Percentiles rank a stretch among this genome's conserved stretches.
Conservation (phyloP, 2,888 invertebrate species). For the Clunio marinus region DNA sequence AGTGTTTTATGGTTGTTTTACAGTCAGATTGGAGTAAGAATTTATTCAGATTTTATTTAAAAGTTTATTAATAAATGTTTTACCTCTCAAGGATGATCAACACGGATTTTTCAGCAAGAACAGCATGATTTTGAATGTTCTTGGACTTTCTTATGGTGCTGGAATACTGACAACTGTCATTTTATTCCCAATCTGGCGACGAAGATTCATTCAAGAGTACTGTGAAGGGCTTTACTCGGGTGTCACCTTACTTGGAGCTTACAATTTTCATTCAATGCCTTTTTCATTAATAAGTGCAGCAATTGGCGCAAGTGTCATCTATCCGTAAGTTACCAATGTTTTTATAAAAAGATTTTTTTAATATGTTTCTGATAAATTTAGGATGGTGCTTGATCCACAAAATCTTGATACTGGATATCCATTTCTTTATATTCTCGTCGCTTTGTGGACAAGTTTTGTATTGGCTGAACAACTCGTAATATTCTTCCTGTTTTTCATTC, state of each 20-base stretch:
- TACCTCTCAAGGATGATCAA: conserved; percentile 46
- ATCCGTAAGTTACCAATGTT: too few relatives aligned
- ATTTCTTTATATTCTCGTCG: conserved; percentile 64
- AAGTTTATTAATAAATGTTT: background rate
- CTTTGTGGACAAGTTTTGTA: conserved; percentile 80
- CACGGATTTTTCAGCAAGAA: conserved; percentile 51
- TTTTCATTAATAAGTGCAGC: conserved; percentile 73
- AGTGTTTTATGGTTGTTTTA: conserved; percentile 77
- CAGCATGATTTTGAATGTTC: conserved; percentile 49
- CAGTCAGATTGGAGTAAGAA: conserved; percentile 50
- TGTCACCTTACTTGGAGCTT: conserved; percentile 74
- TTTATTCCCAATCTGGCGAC: conserved; percentile 72
- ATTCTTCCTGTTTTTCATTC: conserved; percentile 74
- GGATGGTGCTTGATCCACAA: conserved; percentile 48
- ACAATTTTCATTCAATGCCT: conserved; percentile 75
- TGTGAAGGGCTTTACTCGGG: conserved; percentile 87
- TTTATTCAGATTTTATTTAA: conserved; percentile 40
- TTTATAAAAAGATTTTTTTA: background rate
- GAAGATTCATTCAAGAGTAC: conserved; percentile 86
- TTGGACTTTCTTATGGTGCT: conserved; percentile 49
- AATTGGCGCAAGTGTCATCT: conserved; percentile 67
- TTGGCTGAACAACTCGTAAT: conserved; percentile 82
- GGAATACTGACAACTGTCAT: conserved; percentile 49
- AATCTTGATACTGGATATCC: conserved; percentile 46
- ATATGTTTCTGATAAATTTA: conserved; percentile 42